Percentiles rank a stretch among this genome's conserved stretches.
Conservation (phyloP, 1,140 invertebrate genomes). For the Yoshiicerus persimilis region DNA sequence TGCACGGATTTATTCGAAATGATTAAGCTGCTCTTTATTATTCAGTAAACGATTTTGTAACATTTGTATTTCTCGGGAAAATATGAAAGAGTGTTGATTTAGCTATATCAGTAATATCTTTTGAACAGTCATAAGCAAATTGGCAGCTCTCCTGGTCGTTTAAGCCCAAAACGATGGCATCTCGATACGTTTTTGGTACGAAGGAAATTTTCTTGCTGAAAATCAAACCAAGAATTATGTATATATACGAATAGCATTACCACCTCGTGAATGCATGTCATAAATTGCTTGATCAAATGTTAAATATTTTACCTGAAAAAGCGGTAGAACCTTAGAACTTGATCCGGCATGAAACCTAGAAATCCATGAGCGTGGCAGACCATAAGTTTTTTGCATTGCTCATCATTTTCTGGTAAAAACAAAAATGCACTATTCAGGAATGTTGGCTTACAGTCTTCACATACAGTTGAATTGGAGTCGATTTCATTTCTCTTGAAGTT, state of each 20-base stretch:
- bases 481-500: background rate
- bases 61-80: background rate
- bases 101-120: conserved; percentile 10
- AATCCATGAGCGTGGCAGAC: conserved; percentile 48
- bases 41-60: too few species aligned
- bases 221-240: too few species aligned
- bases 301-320: conserved; percentile 41
- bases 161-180: conserved; percentile 33
- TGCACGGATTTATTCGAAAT: too few species aligned
- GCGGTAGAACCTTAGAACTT: conserved; percentile 1
- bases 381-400: conserved; percentile 39
- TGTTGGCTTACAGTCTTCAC: background rate
- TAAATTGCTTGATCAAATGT: too few species aligned
- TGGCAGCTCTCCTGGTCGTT: conserved; percentile 41
- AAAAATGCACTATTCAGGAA: conserved; percentile 40
- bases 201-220: conserved; percentile 30
- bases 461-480: background rate
- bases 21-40: too few species aligned
- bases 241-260: too few species aligned
- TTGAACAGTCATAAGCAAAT: conserved; percentile 23
- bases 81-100: background rate
- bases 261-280: too few species aligned
- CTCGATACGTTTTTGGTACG: conserved; percentile 25
- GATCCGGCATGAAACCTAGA: conserved; percentile 23
- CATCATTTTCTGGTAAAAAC: conserved; percentile 36